Base-by-base conservation (phyloP, 2,113 vertebrate species). In the Rynchops niger region DNA sequence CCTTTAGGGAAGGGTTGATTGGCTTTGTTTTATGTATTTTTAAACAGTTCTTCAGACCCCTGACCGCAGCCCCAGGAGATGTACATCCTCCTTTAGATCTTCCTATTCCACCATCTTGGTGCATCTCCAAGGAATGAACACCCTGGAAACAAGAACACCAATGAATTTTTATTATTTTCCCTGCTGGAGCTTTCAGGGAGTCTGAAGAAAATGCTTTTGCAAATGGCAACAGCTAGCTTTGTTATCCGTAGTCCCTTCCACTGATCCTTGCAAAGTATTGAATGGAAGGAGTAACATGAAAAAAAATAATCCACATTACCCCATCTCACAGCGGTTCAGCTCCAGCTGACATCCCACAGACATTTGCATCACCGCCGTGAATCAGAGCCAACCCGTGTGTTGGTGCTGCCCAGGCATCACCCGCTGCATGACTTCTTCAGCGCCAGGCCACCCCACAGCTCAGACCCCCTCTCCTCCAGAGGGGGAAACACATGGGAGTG, bases 91-190 rank as follows among this genome's bases (percentile, higher is more conserved):
- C 27, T 58, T 82, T 30, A 80, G 20, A 80, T 40, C n/a, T 59
- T 73, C n/a, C 63, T 83, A 12, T 74, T 82, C 52, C 34, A 78
- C 65, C 69, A 71, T 43, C 38, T 30, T 53, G n/a, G 59, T 84
- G 52, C 23, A 86, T 92, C 73, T 79, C 69, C 72, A 71, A 84
- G 53, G 47, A 52, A 72, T 3, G 7, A 93, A 77, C 30, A 84
- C 36, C 32, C 30, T 91, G 22, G 43, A 88, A 92, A 90, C 2
- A 1, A 32, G 45, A 93, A 82, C 22, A 62, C 43, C 69, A 69
- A 85, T 56, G 30, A 82, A n/a, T 69, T 88, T 67, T 84, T 90
- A 86, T 77, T 92, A 49, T 94, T 69, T 82, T 91, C 43, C 81
- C 69, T 85, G 56, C 58, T 89, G 65, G 49, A 88, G 43, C 34